A percentile compares a stretch with the other conserved stretches of the same genome.
phyloP scores from a whole-genome alignment of 1,140 invertebrate genomes.

The Pristionchus pacificus region DNA sequence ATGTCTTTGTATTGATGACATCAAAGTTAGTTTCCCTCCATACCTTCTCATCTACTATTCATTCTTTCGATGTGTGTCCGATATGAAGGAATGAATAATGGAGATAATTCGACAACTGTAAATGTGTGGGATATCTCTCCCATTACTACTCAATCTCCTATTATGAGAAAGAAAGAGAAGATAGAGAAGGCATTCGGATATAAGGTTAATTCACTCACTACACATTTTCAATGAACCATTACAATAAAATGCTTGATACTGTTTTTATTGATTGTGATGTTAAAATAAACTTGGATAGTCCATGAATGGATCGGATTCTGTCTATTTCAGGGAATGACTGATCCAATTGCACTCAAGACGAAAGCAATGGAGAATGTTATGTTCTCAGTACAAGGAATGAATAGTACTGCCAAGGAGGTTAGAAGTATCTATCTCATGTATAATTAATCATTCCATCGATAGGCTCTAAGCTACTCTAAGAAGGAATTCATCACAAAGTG shows the following conservation, averaged over 20 bases:
- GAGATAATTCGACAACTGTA: constrained; percentile 34
- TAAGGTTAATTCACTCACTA: constrained; percentile 27
- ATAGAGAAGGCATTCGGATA: constrained; percentile 47
- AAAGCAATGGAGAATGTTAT: constrained; percentile 53
- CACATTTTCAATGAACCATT: neutral
- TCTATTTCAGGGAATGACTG: constrained; percentile 38
- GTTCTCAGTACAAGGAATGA: constrained; percentile 48
- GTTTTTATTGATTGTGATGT: constrained; percentile 19
- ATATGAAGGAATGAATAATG: constrained; percentile 2
- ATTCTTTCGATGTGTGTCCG: constrained; percentile 14
- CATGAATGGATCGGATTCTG: constrained; percentile 9
- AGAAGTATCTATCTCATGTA: no score
- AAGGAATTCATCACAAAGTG: constrained; percentile 57
- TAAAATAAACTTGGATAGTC: constrained; percentile 21
- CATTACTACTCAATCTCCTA: constrained; percentile 25
- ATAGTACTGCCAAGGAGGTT: constrained; percentile 45
- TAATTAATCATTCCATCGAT: no score
- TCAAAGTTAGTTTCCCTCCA: constrained; percentile 50
- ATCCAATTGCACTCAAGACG: constrained; percentile 50
- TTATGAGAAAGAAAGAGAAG: constrained; percentile 43
- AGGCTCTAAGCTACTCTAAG: constrained; percentile 47
- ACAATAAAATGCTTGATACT: neutral
- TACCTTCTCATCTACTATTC: constrained; percentile 40
- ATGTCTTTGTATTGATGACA: constrained; percentile 48
- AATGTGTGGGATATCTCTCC: constrained; percentile 52